Conservation (phyloP, 2,888 invertebrate genomes). For the Zeuzera pyrina region DNA sequence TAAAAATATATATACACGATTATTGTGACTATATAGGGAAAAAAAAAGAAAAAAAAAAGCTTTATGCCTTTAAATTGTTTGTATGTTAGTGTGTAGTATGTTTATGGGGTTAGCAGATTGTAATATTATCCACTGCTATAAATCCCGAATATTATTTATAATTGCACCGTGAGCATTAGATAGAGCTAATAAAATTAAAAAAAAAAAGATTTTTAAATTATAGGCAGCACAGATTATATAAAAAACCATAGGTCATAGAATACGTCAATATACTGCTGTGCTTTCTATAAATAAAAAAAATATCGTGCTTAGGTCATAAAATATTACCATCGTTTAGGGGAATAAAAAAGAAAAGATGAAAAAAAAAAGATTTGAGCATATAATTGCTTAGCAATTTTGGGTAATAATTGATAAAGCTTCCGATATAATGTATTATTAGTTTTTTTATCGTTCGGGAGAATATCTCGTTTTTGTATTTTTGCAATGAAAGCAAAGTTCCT, state of each 20-base stretch:
- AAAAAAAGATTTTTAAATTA: slow-evolving; percentile 35
- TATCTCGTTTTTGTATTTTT: slow-evolving; percentile 36
- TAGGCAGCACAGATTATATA: no score
- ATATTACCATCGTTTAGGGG: slow-evolving; percentile 49
- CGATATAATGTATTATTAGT: slow-evolving; percentile 23
- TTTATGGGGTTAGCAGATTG: slow-evolving; percentile 43
- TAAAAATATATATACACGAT: slow-evolving; percentile 72
- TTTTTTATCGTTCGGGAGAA: slow-evolving; percentile 17
- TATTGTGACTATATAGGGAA: slow-evolving; percentile 61
- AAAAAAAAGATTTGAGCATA: slow-evolving; percentile 34
- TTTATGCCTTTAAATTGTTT: slow-evolving; percentile 70
- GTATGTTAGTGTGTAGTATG: slow-evolving; percentile 60
- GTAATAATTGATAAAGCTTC: slow-evolving; percentile 48
- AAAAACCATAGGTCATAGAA: no score
- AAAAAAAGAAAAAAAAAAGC: slow-evolving; percentile 59
- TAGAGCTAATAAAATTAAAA: slow-evolving; percentile 53
- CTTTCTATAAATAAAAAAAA: slow-evolving; percentile 32
- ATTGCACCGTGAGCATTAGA: slow-evolving; percentile 61
- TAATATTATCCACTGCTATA: slow-evolving; percentile 46
- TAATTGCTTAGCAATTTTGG: slow-evolving; percentile 45
- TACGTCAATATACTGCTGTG: slow-evolving; percentile 22
- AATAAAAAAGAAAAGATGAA: slow-evolving; percentile 25
- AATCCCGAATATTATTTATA: slow-evolving; percentile 41
- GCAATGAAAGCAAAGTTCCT: slow-evolving; percentile 67
- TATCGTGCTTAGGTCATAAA: slow-evolving; percentile 55